These are phyloP conservation scores for Alviniconcha strummeri DNA, from an alignment of 2,888 invertebrate genomes.

Conservation along the genomic window DNA sequence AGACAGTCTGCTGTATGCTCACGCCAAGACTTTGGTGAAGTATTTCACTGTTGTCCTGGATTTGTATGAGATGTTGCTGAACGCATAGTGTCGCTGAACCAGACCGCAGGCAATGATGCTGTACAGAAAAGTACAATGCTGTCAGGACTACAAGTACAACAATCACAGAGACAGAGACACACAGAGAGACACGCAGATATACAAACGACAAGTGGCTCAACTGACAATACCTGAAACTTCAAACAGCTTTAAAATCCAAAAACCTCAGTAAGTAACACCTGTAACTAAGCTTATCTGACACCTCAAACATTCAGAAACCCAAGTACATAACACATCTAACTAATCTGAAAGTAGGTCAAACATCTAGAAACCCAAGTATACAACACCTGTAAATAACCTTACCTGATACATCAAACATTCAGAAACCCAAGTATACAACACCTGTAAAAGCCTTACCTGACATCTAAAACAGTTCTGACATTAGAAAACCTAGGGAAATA, in stretches of 20 bases:
- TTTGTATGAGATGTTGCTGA: conserved; percentile 76
- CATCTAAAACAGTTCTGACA: conserved; percentile 72
- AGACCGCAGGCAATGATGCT: conserved; percentile 77
- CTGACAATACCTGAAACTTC: conserved; percentile 78
- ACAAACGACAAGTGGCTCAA: not conserved
- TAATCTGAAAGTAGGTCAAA: conserved; percentile 72
- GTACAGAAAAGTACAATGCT: conserved; percentile 41
- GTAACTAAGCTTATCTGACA: not conserved
- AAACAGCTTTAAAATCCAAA: conserved; percentile 70
- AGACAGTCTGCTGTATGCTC: not conserved
- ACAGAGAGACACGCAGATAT: not conserved
- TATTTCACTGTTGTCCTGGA: conserved; percentile 77
- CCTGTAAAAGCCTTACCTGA: not conserved
- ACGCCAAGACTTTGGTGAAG: conserved; percentile 75
- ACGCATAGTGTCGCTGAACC: conserved; percentile 77
- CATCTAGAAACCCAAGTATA: too few relatives aligned
- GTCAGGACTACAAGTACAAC: not conserved
- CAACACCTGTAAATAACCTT: not conserved
- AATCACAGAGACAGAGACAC: not conserved
- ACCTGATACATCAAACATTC: not conserved
- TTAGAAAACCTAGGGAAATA: too few relatives aligned
- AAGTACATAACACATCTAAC: conserved; percentile 66
- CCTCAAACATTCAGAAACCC: not conserved
- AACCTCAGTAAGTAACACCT: not conserved
- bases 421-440: not conserved